Base-by-base conservation (phyloP, 1,140 invertebrate species). In the Linepithema humile region DNA sequence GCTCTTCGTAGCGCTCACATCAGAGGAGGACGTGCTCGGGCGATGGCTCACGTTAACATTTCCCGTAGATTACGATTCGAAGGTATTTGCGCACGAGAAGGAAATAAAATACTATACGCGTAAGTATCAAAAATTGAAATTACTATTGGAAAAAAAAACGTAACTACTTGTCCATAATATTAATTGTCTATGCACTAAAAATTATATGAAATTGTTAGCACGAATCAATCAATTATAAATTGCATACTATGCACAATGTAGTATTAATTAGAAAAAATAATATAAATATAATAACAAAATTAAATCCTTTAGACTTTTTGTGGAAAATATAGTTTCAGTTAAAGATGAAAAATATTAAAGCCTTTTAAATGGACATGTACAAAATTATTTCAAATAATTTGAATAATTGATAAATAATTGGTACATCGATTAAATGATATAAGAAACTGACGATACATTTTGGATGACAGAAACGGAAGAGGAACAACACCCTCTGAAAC, bases 1-100 rank as follows among this genome's bases (percentile, higher is more conserved):
- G 45, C 93, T 99, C 5, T 99, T 99, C 90, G 95, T 96, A 82
- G 97, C 97, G 1, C 94, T 99, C 29, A 98, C 97, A 2, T 96
- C 96, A 59, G 97, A 97, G 88, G 96, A 96, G 45, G 98, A 98
- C 90, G 91, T 95, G 2, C 95, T 96, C 62, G 94, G 96, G 84
- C 93, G 97, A 86, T 98, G 98, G 97, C 94, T 96, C 40, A 96
- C 96, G 6, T 97, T 97, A 87, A 97, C 97, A 40, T 96, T 96
- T 92, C 97, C 97, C 40, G 96, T 98, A 23, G 97, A 98, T 90
- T 96, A 96, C 88, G 95, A 96, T 86, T 92, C 95, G 35, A 91
- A 94, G 1, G 83, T 94, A 23, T 95, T 95, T 72, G 90, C 92
- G 64, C 90, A 93, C 59, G 96, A 97, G 77, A 96, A 96, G 89